Evolutionary conservation across 1,140 invertebrate species (phyloP), one percentile per base, ranked within the genome.

Genomic region (Ips nitidus): DNA sequence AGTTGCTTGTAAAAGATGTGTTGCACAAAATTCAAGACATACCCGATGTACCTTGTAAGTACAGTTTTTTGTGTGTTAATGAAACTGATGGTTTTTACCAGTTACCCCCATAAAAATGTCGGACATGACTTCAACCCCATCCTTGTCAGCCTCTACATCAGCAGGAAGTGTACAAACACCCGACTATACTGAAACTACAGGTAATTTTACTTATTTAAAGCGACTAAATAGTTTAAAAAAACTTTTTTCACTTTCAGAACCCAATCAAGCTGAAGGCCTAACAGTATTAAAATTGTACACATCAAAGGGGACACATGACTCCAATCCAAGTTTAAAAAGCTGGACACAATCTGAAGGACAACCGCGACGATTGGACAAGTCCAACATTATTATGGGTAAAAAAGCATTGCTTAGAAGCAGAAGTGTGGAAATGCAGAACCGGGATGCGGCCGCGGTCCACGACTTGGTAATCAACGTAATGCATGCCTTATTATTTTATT

Each of bases 381-480:
- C 57, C 7, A 59, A 38, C 8, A 59, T 59, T 42, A 6, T 59
- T 42, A 42, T 52, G 41, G 67, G 67, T 4, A 70, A 50, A 42
- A 57, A 36, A 39, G 60, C 60, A 22, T 38, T 70, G 8, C 43
- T 70, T 2, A 64, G 68, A 42, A 52, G 37, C 8, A 39, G 47
- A 53, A 68, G 66, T 39, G 37, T 5, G 3, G 68, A 69, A 42
- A 38, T 53, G 41, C 38, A n/a, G 39, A 38, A 47, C 41, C 36
- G 57, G 4, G 40, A 53, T 4, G 40, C 52, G 1, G 41, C 22
- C 37, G 52, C 64, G 40, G 60, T 70, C 3, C 45, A 64, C 52
- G 59, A 70, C 56, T 55, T 70, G 68, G 68, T 70, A 70, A 22
- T 22, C 22, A 70, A 70, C 50, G 68, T 70, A 70, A 70, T 70